Conservation (phyloP, 2,797 vertebrate species). For the Gallirallus australis region DNA sequence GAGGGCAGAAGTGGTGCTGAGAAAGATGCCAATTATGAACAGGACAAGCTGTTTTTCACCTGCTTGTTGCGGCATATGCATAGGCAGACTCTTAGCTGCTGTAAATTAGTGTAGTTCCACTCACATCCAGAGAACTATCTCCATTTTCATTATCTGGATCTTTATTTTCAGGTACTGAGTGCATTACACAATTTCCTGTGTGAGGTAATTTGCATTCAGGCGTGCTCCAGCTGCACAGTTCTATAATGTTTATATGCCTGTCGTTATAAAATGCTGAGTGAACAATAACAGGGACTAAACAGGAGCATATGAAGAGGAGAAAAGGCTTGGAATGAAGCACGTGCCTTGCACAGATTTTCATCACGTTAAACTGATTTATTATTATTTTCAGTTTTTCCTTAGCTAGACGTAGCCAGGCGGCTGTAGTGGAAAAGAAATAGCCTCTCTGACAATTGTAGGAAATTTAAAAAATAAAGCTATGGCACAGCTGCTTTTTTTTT, state of each 20-base stretch:
- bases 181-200: not conserved
- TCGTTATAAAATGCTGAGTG: slow-evolving; percentile 44
- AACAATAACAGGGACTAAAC: slow-evolving; percentile 23
- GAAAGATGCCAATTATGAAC: not conserved
- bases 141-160: slow-evolving; percentile 29
- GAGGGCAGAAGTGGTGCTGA: not conserved
- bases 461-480: slow-evolving; percentile 8
- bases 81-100: slow-evolving; percentile 16
- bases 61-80: not conserved
- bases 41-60: not conserved
- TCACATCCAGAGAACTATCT: not conserved
- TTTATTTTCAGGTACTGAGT: slow-evolving; percentile 46
- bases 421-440: not conserved
- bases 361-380: not conserved
- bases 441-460: not conserved
- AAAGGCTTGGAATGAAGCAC: not conserved
- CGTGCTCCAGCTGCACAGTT: not conserved
- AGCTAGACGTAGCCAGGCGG: not conserved
- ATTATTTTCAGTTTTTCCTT: slow-evolving; percentile 22
- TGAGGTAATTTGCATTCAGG: slow-evolving; percentile 1
- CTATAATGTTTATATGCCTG: not conserved
- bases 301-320: not conserved
- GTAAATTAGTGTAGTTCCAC: slow-evolving; percentile 24
- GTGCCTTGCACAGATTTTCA: not conserved
- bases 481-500: not conserved